A percentile compares a stretch with the other conserved stretches of the same genome.
phyloP scores from a whole-genome alignment of 2,113 vertebrate genomes.

The Clarias magur region DNA sequence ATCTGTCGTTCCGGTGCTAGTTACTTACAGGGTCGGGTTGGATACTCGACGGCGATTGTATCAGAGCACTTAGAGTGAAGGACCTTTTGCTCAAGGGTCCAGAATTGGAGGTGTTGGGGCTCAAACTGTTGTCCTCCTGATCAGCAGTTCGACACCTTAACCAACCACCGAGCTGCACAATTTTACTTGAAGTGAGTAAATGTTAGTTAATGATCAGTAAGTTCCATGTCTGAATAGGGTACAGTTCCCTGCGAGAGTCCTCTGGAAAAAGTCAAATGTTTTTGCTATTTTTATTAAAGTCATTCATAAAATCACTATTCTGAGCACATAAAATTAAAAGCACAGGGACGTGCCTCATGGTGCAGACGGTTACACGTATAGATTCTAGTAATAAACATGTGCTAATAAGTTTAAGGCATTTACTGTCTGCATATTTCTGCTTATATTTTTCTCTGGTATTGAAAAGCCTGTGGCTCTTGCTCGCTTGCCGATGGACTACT shows the following conservation, averaged over 20 bases:
- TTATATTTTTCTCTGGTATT: slow-evolving; percentile 18
- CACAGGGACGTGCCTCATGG: slow-evolving; percentile 35
- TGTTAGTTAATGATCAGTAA: not conserved
- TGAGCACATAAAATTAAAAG: slow-evolving; percentile 44
- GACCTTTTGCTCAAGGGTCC: too few species aligned
- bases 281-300: slow-evolving; percentile 30
- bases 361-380: slow-evolving; percentile 5
- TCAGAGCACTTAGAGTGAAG: too few species aligned
- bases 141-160: too few species aligned
- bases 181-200: not conserved
- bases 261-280: not conserved
- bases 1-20: too few species aligned
- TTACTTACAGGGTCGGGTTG: too few species aligned
- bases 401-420: slow-evolving; percentile 26
- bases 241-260: not conserved
- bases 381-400: not conserved
- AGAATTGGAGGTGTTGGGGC: too few species aligned
- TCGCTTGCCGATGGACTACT: slow-evolving; percentile 49
- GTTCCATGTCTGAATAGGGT: slow-evolving; percentile 15
- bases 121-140: too few species aligned
- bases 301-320: slow-evolving; percentile 23
- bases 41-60: too few species aligned
- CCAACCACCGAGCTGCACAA: not conserved
- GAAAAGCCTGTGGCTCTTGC: slow-evolving; percentile 34
- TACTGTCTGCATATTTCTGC: slow-evolving; percentile 36